Percentiles rank a stretch among this genome's conserved stretches.
Conservation (phyloP, 2,888 invertebrate genomes). For the Mesorhabditis spiculigera region DNA sequence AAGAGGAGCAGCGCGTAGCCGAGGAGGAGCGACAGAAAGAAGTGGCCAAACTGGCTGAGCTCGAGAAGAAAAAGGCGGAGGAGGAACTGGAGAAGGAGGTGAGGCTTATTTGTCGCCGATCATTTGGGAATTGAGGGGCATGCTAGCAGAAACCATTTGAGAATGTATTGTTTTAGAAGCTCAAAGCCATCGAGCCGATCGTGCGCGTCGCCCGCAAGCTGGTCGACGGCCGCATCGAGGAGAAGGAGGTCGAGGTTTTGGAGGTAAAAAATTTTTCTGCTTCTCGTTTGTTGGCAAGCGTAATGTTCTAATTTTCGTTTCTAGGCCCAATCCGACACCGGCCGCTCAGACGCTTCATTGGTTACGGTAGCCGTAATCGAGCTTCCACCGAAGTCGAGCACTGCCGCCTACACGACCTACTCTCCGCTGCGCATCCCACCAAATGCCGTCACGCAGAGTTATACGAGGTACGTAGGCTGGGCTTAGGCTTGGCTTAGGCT, state of each 20-base stretch:
- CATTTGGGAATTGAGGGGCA: too few species aligned
- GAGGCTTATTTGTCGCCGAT: too few species aligned
- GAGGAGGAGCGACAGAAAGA: neutral
- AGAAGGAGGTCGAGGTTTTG: neutral
- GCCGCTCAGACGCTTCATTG: neutral
- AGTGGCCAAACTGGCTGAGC: neutral
- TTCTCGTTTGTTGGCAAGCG: neutral
- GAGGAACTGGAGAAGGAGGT: neutral
- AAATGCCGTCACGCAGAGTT: slow-evolving; percentile 1
- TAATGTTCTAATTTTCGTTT: neutral
- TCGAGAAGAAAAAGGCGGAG: neutral
- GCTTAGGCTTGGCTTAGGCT: too few species aligned
- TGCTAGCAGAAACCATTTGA: too few species aligned
- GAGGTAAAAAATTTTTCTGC: neutral
- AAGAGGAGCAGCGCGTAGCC: neutral
- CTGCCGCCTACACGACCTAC: neutral
- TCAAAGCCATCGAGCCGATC: neutral
- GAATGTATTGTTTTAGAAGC: neutral
- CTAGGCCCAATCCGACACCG: neutral
- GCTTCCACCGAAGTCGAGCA: neutral
- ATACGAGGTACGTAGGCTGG: neutral
- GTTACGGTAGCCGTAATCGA: neutral
- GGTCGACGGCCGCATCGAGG: slow-evolving; percentile 3
- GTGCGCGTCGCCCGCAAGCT: neutral
- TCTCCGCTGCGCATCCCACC: neutral